Evolutionary conservation across 2,797 vertebrate genomes (phyloP), one percentile per base, ranked within the genome.

Genomic region (Chromobotia macracanthus): DNA sequence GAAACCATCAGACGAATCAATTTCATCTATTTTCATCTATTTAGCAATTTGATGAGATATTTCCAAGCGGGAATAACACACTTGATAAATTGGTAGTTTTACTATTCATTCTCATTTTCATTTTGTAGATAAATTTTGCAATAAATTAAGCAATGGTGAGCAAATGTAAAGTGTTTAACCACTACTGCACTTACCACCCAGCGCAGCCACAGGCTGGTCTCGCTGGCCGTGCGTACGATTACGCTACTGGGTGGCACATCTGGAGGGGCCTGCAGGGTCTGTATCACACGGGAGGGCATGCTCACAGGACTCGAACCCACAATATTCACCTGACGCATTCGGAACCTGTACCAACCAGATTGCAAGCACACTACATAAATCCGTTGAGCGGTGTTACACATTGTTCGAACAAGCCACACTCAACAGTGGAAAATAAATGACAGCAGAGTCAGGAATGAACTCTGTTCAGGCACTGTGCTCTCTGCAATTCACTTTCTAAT

Each of bases 221-320:
- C 95, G 2, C 96, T 96, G 71, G 95, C 94, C 0, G 95, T 95
- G 74, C 95, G 91, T 56, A 96, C 92, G 0, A 91, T 95, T 82
- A 98, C 86, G 19, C 95, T 96, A 11, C 93, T 90, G 0, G 97
- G 97, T 38, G 93, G 90, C 0, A 92, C 87, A 1, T 99, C 96
- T 0, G 97, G 97, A 0, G 96, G 94, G 0, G 95, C 96, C 89
- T 97, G 96, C 80, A 98, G 88, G 0, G 97, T 99, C 88, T 97
- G 95, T 86, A 98, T 98, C 82, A 96, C 88, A 5, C 96, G 92
- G 48, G 97, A 97, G 6, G 95, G 94, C 5, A 87, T 89, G 80
- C 97, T 98, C 75, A 91, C 83, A 0, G 96, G 93, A 82, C 97
- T 94, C 67, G 94, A 64, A 0, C 97, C 97, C 0, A 96, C 95